A percentile compares a stretch with the other conserved stretches of the same genome.
Evolutionary conservation across 64 coral and sea anemone species (phyloP).

Genomic region (Dendrophyllia cribrosa): DNA sequence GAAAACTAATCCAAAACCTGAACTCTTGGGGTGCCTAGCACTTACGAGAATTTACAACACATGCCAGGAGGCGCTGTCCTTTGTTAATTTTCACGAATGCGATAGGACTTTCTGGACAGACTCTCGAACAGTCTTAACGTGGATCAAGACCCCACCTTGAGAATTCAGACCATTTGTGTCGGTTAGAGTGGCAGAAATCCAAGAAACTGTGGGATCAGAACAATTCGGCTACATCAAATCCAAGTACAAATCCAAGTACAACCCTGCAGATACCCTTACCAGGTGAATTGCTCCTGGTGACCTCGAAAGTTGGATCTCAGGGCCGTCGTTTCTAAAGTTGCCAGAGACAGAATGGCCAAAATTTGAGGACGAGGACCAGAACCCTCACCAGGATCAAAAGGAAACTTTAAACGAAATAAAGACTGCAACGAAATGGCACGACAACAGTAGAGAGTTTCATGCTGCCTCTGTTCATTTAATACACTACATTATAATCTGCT

Average conservation of each 20-base stretch:
- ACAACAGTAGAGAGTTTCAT: slow-evolving; percentile 46
- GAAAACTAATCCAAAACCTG: slow-evolving; percentile 74
- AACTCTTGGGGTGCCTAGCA: slow-evolving; percentile 67
- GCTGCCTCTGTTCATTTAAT: neutral
- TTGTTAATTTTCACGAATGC: slow-evolving; percentile 65
- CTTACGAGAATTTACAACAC: slow-evolving; percentile 63
- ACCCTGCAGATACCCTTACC: slow-evolving; percentile 73
- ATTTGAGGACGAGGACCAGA: slow-evolving; percentile 30
- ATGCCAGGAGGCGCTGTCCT: slow-evolving; percentile 55
- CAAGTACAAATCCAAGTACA: slow-evolving; percentile 64
- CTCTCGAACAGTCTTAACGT: slow-evolving; percentile 72
- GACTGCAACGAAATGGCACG: slow-evolving; percentile 43
- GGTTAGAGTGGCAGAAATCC: slow-evolving; percentile 73
- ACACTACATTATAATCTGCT: too few species aligned
- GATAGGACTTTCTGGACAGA: slow-evolving; percentile 70
- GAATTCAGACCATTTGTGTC: slow-evolving; percentile 71
- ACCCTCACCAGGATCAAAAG: neutral
- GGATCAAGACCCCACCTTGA: slow-evolving; percentile 70
- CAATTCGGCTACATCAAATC: slow-evolving; percentile 71
- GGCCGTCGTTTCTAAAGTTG: slow-evolving; percentile 51
- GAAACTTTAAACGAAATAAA: slow-evolving; percentile 41
- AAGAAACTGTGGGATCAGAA: slow-evolving; percentile 57
- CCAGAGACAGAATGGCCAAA: slow-evolving; percentile 42
- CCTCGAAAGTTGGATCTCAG: slow-evolving; percentile 45
- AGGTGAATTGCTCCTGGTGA: slow-evolving; percentile 53